These are phyloP conservation scores for Hetaerina titia DNA, from an alignment of 2,888 invertebrate species.

Conservation along the genomic window DNA sequence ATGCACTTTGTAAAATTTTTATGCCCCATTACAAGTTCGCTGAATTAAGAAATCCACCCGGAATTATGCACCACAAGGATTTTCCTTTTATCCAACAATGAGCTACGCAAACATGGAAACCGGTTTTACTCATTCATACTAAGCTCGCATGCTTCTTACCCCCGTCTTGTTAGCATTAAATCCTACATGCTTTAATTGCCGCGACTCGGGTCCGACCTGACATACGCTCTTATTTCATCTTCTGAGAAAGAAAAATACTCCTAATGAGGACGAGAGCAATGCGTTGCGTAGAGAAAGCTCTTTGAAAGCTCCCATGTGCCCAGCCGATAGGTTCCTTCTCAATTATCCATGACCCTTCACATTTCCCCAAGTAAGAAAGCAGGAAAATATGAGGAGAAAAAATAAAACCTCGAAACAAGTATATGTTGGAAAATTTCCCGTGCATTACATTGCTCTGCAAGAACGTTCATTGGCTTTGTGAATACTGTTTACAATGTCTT, in stretches of 20 bases:
- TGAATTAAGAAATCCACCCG: conserved; percentile 11
- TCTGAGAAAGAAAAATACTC: neutral
- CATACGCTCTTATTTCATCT: conserved; percentile 43
- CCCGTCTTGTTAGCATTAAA: conserved; percentile 34
- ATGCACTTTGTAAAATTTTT: neutral
- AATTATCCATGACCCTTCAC: neutral
- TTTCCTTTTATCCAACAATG: neutral
- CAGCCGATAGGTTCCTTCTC: neutral
- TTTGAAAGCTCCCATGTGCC: neutral
- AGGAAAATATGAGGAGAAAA: neutral
- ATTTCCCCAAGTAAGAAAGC: neutral
- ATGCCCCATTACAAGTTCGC: neutral
- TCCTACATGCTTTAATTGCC: conserved; percentile 54
- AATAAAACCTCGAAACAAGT: too few relatives aligned
- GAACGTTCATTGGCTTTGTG: too few relatives aligned
- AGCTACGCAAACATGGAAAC: conserved; percentile 40
- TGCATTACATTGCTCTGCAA: too few relatives aligned
- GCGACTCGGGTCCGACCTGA: neutral
- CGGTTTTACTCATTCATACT: conserved; percentile 54
- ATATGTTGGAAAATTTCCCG: too few relatives aligned
- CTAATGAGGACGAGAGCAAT: neutral
- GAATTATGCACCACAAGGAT: neutral
- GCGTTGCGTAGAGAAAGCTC: neutral
- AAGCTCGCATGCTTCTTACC: conserved; percentile 16
- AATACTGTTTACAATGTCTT: too few relatives aligned